phyloP scores from a whole-genome alignment of 2,888 invertebrate genomes.

The Pollenia amentaria region DNA sequence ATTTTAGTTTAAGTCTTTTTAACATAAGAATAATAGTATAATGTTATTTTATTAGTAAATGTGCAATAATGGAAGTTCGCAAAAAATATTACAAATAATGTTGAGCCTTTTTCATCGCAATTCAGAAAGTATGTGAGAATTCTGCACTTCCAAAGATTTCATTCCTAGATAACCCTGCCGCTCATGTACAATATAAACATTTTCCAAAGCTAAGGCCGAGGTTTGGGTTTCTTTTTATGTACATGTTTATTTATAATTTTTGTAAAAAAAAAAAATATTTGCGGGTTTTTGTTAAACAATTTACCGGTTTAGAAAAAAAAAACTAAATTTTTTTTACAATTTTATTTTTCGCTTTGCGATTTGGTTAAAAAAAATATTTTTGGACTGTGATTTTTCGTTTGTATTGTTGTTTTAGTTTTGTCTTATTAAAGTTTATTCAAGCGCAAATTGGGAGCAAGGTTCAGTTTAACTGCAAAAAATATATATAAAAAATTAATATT shows the following conservation, averaged over 20 bases:
- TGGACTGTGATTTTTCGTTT: slow-evolving; percentile 51
- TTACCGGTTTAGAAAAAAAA: slow-evolving; percentile 61
- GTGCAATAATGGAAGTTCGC: too few species aligned
- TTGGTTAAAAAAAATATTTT: slow-evolving; percentile 57
- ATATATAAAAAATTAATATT: slow-evolving; percentile 72
- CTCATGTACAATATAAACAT: slow-evolving; percentile 5
- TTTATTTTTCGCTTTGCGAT: slow-evolving; percentile 49
- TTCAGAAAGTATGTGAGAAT: neutral
- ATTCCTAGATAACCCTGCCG: neutral
- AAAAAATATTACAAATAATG: neutral
- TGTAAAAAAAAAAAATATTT: slow-evolving; percentile 10
- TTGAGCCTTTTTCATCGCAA: too few species aligned
- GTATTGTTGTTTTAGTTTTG: slow-evolving; percentile 62
- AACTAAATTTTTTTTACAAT: slow-evolving; percentile 35
- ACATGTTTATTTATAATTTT: slow-evolving; percentile 30
- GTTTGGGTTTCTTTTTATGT: slow-evolving; percentile 56
- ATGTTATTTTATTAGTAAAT: neutral
- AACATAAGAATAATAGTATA: too few species aligned
- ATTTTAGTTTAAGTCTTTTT: neutral
- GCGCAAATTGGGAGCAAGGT: slow-evolving; percentile 78
- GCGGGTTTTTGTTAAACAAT: slow-evolving; percentile 51
- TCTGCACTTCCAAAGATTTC: neutral
- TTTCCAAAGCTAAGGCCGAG: slow-evolving; percentile 72
- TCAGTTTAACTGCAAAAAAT: slow-evolving; percentile 68
- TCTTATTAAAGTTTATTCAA: slow-evolving; percentile 75